Percentiles rank a stretch among this genome's conserved stretches.
Evolutionary conservation across 2,797 vertebrate genomes (phyloP).

Genomic region (Gephyroberyx darwinii): DNA sequence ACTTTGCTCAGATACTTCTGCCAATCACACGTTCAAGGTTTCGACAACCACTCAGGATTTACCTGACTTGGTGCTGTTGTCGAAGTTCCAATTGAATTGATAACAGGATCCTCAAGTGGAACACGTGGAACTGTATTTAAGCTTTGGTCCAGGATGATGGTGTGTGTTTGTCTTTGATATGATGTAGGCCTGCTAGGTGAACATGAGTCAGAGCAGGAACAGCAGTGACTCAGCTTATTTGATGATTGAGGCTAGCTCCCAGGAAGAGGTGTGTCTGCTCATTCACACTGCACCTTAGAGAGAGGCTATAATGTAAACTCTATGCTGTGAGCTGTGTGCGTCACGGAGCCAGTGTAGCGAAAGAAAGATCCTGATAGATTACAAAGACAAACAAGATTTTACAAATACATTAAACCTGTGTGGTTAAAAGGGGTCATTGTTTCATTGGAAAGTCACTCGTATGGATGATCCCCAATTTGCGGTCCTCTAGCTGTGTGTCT

Average conservation of each 20-base stretch:
- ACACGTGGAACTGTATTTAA: background rate
- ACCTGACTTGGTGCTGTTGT: no score
- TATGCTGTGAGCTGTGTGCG: slow-evolving; percentile 30
- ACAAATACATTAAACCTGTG: slow-evolving; percentile 8
- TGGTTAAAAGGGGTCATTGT: background rate
- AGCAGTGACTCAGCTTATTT: slow-evolving; percentile 28
- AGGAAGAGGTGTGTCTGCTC: slow-evolving; percentile 62
- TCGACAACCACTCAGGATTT: no score
- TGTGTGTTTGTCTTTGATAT: background rate
- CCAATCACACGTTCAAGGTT: no score
- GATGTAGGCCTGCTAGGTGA: slow-evolving; percentile 1
- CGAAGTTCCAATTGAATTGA: no score
- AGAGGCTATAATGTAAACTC: slow-evolving; percentile 53
- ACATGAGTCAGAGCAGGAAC: background rate
- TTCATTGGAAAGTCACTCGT: background rate
- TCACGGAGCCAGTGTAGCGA: slow-evolving; percentile 30
- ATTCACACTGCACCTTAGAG: slow-evolving; percentile 31
- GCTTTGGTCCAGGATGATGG: background rate
- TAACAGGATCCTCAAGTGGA: background rate
- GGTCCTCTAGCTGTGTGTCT: slow-evolving; percentile 7
- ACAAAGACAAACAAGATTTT: slow-evolving; percentile 36
- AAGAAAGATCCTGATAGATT: slow-evolving; percentile 6
- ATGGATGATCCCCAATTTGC: background rate
- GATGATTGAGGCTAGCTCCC: slow-evolving; percentile 8
- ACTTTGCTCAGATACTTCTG: no score